These are phyloP conservation scores for Tipula confusa DNA, from an alignment of 2,888 invertebrate species.

Conservation along the genomic window DNA sequence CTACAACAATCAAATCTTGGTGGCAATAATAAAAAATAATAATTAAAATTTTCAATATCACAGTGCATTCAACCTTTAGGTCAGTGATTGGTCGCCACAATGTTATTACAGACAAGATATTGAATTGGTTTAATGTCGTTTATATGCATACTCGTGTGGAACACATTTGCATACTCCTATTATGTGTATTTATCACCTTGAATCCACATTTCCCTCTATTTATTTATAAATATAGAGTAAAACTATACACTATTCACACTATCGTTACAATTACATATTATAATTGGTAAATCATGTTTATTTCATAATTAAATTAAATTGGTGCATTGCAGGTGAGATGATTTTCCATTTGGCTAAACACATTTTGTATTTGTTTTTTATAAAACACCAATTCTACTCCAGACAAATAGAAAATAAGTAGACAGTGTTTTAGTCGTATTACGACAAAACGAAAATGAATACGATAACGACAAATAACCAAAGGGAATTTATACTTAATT, in stretches of 20 bases:
- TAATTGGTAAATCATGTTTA: background rate
- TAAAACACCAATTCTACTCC: background rate
- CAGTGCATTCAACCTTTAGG: no score
- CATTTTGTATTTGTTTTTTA: background rate
- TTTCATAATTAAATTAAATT: constrained; percentile 17
- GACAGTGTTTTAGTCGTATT: background rate
- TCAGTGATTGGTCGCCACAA: no score
- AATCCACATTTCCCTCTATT: background rate
- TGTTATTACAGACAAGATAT: no score
- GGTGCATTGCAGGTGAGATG: background rate
- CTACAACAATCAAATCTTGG: no score
- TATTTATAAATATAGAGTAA: background rate
- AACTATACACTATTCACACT: background rate
- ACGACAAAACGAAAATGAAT: no score
- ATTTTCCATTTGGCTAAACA: background rate
- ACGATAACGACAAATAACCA: background rate
- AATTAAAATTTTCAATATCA: no score
- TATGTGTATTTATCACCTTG: no score
- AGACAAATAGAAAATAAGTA: background rate
- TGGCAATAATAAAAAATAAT: no score
- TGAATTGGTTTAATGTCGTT: no score
- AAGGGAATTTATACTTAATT: background rate
- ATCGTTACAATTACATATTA: background rate
- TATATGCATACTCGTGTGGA: no score
- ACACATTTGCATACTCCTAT: no score